A percentile compares a stretch with the other conserved stretches of the same genome.
Conservation (phyloP, 1,140 invertebrate species). For the Drosophila subpulchrella region DNA sequence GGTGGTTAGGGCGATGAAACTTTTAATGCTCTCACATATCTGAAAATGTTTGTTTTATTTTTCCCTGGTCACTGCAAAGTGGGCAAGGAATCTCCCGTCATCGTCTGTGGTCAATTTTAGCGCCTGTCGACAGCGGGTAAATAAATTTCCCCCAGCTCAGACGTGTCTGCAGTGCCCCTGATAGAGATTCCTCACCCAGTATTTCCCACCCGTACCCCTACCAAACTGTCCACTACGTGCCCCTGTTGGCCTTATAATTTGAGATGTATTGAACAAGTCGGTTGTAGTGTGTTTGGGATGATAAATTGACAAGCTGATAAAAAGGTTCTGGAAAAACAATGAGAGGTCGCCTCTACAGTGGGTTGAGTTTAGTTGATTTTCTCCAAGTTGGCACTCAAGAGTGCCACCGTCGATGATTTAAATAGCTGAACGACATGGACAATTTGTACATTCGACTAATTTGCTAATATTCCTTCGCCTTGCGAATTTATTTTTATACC, state of each 20-base stretch:
- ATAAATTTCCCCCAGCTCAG: conserved; percentile 58
- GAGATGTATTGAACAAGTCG: conserved; percentile 46
- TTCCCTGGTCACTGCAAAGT: conserved; percentile 4
- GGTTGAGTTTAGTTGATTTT: not conserved
- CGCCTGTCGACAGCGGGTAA: conserved; percentile 58
- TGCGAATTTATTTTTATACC: conserved; percentile 19
- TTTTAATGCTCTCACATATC: conserved; percentile 20
- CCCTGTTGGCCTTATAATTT: conserved; percentile 73
- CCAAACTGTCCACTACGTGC: conserved; percentile 61
- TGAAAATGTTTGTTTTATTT: conserved; percentile 15
- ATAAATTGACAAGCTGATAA: conserved; percentile 74
- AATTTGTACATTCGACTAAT: conserved; percentile 3
- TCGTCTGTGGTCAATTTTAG: conserved; percentile 51
- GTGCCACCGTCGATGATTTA: conserved; percentile 32
- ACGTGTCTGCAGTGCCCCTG: conserved; percentile 53
- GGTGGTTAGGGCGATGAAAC: conserved; percentile 6
- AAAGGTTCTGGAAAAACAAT: conserved; percentile 37
- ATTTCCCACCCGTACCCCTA: not conserved
- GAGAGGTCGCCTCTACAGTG: not conserved
- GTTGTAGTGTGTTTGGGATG: conserved; percentile 16
- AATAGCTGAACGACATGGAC: conserved; percentile 1
- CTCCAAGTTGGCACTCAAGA: conserved; percentile 5
- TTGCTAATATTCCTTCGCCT: conserved; percentile 31
- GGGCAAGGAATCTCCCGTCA: conserved; percentile 28
- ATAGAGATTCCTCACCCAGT: conserved; percentile 29